A percentile compares a stretch with the other conserved stretches of the same genome.
Conservation (phyloP, 2,113 vertebrate genomes). For the Callionymus lyra region DNA sequence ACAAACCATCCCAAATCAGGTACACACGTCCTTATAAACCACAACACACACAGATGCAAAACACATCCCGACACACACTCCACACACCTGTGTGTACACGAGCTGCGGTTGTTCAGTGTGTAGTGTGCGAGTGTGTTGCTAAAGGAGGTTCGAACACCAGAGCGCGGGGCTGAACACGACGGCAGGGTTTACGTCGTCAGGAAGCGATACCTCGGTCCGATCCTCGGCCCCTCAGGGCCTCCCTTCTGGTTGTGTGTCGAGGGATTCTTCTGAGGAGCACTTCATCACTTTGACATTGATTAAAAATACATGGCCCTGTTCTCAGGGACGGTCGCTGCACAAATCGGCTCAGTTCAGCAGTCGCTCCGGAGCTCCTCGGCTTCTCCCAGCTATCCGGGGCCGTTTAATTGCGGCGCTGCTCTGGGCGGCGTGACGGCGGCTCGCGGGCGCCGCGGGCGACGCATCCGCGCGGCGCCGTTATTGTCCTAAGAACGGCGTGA, state of each 20-base stretch:
- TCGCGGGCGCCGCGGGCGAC: constrained; percentile 27
- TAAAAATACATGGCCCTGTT: constrained; percentile 64
- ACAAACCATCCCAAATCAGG: no score
- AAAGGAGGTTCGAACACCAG: no score
- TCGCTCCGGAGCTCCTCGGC: constrained; percentile 20
- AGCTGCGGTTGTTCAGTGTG: no score
- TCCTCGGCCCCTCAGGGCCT: constrained; percentile 35
- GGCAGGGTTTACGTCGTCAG: no score
- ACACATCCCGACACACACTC: no score
- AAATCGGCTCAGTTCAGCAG: constrained; percentile 51
- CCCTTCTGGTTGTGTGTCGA: constrained; percentile 59
- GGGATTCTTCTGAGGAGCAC: constrained; percentile 51
- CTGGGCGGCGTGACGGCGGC: constrained; percentile 42
- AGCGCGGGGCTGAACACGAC: no score
- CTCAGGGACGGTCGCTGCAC: constrained; percentile 51
- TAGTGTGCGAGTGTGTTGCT: no score
- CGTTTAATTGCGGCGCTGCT: constrained; percentile 53
- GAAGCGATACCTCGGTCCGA: no score
- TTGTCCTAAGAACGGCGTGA: constrained; percentile 3
- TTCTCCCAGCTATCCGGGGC: constrained; percentile 28
- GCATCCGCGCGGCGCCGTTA: constrained; percentile 47
- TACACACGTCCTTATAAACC: no score
- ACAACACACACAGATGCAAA: no score
- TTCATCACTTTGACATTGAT: constrained; percentile 67
- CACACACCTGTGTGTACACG: no score